phyloP scores from a whole-genome alignment of 2,888 invertebrate species.

The Metacarcinus magister region DNA sequence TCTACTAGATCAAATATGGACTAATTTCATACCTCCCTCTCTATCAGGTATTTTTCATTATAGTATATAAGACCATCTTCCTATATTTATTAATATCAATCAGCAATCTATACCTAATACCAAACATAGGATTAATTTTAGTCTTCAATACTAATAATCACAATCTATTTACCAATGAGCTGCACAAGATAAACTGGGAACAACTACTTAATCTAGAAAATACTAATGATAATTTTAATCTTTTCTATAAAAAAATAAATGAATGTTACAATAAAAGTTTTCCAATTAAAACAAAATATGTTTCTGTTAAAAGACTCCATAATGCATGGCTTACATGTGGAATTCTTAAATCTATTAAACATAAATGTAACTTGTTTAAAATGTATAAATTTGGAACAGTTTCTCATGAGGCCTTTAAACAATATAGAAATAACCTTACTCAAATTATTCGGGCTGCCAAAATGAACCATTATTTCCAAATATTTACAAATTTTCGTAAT shows the following conservation, averaged over 20 bases:
- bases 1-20: conserved; percentile 29
- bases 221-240: too few relatives aligned
- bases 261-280: neutral
- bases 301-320: neutral
- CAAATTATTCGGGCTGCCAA: neutral
- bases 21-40: conserved; percentile 49
- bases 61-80: conserved; percentile 15
- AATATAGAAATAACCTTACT: neutral
- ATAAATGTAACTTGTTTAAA: neutral
- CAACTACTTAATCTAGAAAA: too few relatives aligned
- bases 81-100: conserved; percentile 42
- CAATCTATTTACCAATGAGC: too few relatives aligned
- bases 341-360: neutral
- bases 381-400: neutral
- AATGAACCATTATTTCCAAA: neutral
- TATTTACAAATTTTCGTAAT: neutral
- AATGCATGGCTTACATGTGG: neutral
- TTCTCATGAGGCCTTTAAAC: conserved; percentile 7
- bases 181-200: too few relatives aligned
- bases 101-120: neutral
- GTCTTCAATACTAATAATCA: too few relatives aligned
- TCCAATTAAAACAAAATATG: neutral
- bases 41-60: neutral
- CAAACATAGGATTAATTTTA: too few relatives aligned
- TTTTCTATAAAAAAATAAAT: too few relatives aligned